Base-by-base conservation (phyloP, 2,113 vertebrate genomes). In the Anas platyrhynchos region DNA sequence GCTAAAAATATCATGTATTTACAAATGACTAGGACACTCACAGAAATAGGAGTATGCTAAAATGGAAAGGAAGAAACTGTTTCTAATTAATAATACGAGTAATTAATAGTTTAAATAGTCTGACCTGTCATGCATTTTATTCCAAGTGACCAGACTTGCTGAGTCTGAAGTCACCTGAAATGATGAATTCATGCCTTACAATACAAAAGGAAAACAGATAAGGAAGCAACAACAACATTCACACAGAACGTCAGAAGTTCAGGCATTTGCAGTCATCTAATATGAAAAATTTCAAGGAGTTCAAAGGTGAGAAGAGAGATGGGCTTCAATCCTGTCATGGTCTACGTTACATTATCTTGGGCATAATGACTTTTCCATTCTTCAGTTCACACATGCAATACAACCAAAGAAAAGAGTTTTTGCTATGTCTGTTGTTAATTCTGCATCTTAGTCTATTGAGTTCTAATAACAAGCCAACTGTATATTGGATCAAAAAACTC, bases 1-100 rank as follows among this genome's bases (percentile, higher is more conserved):
- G 25, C 88, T 93, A 88, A 86, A 94, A 86, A 76, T 80, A 93
- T 76, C 25, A 72, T 13, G 16, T 80, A 86, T 54, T 83, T 90
- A 63, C n/a, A 41, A 91, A 77, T 58, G 2, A 38, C 31, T 74
- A 23, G 4, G 6, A 56, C 20, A 68, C 44, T 50, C 59, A 81
- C 22, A 74, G 41, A 86, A 86, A 80, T 3, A 48, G 2, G 23
- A 38, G 62, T 36, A 18, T 38, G 66, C 58, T 48, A 23, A 87
- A 55, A 91, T 11, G 46, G 26, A 67, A 71, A 61, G 72, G 12
- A 74, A 65, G 11, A 23, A 1, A 46, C 21, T 48, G 3, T 83
- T 69, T 83, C 41, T 75, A 86, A 93, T 58, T 80, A 88, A 85
- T 44, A 73, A 9, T 17, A 59, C 18, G 17, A 36, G 59, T 68